Base-by-base conservation (phyloP, 1,140 invertebrate genomes). In the Drosophila chauvacae region DNA sequence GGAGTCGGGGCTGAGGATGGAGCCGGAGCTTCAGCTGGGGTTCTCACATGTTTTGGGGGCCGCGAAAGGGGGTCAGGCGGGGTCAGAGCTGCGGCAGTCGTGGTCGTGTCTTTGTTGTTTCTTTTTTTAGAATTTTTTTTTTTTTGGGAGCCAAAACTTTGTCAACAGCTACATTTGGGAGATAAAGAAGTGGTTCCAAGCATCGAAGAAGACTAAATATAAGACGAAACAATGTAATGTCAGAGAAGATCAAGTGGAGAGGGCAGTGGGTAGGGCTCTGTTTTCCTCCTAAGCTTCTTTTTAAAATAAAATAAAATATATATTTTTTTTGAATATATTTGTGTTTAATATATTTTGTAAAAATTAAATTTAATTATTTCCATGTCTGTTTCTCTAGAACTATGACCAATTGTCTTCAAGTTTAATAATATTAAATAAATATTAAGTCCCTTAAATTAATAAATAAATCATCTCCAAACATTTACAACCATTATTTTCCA, bases 21-120 rank as follows among this genome's bases (percentile, higher is more conserved):
- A 51, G 37, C 30, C 28, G 20, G 37, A 26, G 57, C 35, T 55
- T 55, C 53, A 57, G 20, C 20, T 26, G 23, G 57, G 13, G 53
- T 72, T 72, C 61, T 78, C 74, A 71, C 64, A 71, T 79, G 76
- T 60, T 72, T 55, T 20, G 10, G 18, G 66, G 55, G 37, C 59
- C n/a, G 16, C 50, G 50, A 51, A 66, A 55, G 33, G 66, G 61
- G 66, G 62, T 70, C 66, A 68, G 66, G 62, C 65, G 51, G 76
- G 75, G 77, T 79, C 75, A 79, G 45, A 79, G 45, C 41, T 7
- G 44, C 7, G 39, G 61, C 18, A 64, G 57, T 70, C 62, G 64
- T 61, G 50, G 73, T 56, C 64, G 66, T 72, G 69, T 50, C 69
- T 72, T 51, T 30, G 47, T 30, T 47, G 30, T 28, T 53, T 26